Evolutionary conservation across 1,140 invertebrate genomes (phyloP).

Genomic region (Propsilocerus akamusi): DNA sequence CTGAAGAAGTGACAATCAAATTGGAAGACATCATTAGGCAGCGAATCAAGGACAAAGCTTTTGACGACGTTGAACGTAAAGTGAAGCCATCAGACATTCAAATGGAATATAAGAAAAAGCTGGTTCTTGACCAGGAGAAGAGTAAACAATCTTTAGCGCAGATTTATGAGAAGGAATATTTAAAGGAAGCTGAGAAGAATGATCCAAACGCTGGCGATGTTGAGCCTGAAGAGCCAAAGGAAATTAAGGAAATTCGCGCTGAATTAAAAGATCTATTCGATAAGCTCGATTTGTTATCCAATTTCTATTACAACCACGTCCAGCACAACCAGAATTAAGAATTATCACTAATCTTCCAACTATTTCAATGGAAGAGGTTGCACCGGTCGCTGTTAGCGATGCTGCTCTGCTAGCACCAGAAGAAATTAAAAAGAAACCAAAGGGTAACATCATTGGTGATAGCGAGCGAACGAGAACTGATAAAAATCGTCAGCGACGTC

Average conservation of each 20-base stretch:
- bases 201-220: conserved; percentile 29
- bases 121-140: conserved; percentile 86
- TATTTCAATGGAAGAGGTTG: conserved; percentile 90
- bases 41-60: conserved; percentile 86
- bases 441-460: conserved; percentile 58
- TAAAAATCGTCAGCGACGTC: conserved; percentile 70
- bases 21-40: conserved; percentile 83
- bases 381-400: conserved; percentile 68
- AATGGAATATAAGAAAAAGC: conserved; percentile 73
- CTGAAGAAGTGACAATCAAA: conserved; percentile 67
- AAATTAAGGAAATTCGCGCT: conserved; percentile 55
- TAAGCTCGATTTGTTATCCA: conserved; percentile 81
- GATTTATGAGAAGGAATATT: conserved; percentile 88
- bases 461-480: conserved; percentile 70
- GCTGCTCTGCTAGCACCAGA: conserved; percentile 79
- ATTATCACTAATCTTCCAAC: conserved; percentile 83
- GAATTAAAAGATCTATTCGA: conserved; percentile 62
- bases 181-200: conserved; percentile 58
- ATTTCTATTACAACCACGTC: conserved; percentile 87
- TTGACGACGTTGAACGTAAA: conserved; percentile 88
- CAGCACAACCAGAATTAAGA: conserved; percentile 67
- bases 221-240: conserved; percentile 47
- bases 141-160: conserved; percentile 86
- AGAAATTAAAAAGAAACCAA: conserved; percentile 69
- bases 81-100: conserved; percentile 69